Base-by-base conservation (phyloP, 2,797 vertebrate species). In the Picus viridis region DNA sequence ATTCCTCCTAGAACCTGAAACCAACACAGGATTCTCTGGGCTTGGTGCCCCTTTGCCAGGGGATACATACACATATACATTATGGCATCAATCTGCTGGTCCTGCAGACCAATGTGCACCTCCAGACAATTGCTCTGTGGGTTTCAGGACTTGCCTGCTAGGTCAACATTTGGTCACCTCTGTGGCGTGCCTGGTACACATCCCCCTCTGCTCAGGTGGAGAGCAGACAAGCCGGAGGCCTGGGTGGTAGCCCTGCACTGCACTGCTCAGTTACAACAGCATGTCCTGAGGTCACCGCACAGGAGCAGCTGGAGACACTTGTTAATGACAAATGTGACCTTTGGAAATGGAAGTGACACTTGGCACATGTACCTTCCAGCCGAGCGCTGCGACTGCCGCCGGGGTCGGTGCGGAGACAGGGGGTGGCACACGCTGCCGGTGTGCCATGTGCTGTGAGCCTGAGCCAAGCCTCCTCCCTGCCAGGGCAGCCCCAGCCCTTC, bases 281-380 rank as follows among this genome's bases (percentile, higher is more conserved):
- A 65, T 1, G 18, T 86, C 76, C 72, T 12, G 29, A 86, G 78
- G 81, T 68, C 51, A 3, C 3, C 20, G 71, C 74, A 59, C 71
- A 56, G 83, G 65, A 78, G 68, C 89, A 89, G 83, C 91, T 83
- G 88, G 86, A 94, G 86, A 56, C 68, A 16, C 45, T 84, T 79
- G 83, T 88, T 91, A 94, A 95, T 80, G 88, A 93, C 78, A 92
- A 94, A 75, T 41, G 56, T 41, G 83, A 96, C 93, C 96, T 94
- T 94, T 95, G 84, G 83, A 96, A 93, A 93, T 94, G 91, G 75
- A 87, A 65, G 93, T 94, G 30, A 93, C 78, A n/a, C 65, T 80
- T 47, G 43, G 58, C 96, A 94, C 95, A 64, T 83, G 94, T 88
- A 49, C 57, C 62, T 68, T 91, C 75, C 86, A 65, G 87, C 75